Conservation (phyloP, 2,113 vertebrate species). For the Rhinoptilus africanus region DNA sequence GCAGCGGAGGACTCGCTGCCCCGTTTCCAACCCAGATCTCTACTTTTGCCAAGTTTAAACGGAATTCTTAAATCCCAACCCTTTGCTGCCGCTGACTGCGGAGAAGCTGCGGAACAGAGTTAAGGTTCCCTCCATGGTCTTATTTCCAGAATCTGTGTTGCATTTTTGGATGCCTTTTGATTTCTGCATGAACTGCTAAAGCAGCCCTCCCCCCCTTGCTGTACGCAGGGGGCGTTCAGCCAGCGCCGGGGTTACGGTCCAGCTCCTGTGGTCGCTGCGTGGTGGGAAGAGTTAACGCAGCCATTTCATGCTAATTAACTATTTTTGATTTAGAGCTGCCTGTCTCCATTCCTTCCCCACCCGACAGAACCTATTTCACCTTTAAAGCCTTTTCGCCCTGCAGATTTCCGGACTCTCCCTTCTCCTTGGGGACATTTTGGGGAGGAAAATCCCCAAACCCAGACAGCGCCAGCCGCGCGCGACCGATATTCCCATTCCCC, state of each 20-base stretch:
- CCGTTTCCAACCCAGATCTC: fast-evolving
- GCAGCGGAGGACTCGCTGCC: background rate
- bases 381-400: no score
- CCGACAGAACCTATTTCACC: fast-evolving
- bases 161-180: background rate
- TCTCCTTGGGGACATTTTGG: fast-evolving
- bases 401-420: no score
- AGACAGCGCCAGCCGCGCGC: fast-evolving
- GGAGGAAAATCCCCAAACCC: background rate
- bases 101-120: background rate
- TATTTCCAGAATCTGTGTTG: no score
- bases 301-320: fast-evolving
- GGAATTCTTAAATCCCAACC: no score
- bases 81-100: fast-evolving
- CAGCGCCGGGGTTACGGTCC: fast-evolving
- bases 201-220: background rate
- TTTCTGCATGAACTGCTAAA: background rate
- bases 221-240: fast-evolving
- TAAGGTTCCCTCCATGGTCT: fast-evolving
- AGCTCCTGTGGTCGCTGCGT: fast-evolving
- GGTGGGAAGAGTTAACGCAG: no score
- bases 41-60: background rate
- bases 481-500: no score
- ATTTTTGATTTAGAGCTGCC: no score
- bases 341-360: fast-evolving